Evolutionary conservation across 2,888 invertebrate species (phyloP), one percentile per base, ranked within the genome.

Genomic region (Trissolcus japonicus): DNA sequence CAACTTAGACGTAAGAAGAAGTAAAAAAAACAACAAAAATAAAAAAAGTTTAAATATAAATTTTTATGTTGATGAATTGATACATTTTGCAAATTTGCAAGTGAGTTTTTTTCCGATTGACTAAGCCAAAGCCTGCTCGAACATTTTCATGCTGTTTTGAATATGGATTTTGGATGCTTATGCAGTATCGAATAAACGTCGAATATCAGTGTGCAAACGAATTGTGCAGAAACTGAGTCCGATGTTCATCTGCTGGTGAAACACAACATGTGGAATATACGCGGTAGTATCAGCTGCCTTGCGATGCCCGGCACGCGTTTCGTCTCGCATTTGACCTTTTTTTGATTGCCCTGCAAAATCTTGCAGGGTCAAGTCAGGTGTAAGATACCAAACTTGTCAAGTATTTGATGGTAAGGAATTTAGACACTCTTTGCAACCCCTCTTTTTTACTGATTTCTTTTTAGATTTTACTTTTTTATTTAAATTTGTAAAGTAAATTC

Each of bases 211-310:
- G 14, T 6, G 19, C 41, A 48, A 43, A 46, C 43, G 41, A 46
- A 56, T 57, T 9, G 35, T 11, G 35, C 7, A 35, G 35, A 35
- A 7, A 35, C 35, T 9, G 59, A 55, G 17, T 40, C 54, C 50
- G 59, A 76, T 60, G 41, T 72, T 73, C 68, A 60, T 73, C 60
- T 68, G 71, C 41, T 51, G 16, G n/a, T 29, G 46, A 46, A 67
- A 51, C 2, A 35, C 76, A 50, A 54, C 77, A 77, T 77, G 73
- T 77, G 77, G 77, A 65, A 51, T 65, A 77, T 68, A 68, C 25
- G 40, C 41, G 29, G 1, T 46, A 4, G 56, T 51, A 72, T 66
- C 76, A 76, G 66, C 71, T 76, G 75, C 63, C 21, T n/a, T 56
- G 50, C 68, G 76, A 6, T 55, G 55, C 29, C 51, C 63, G 67